These are phyloP conservation scores for Excalfactoria chinensis DNA, from an alignment of 2,113 vertebrate genomes.

Conservation along the genomic window DNA sequence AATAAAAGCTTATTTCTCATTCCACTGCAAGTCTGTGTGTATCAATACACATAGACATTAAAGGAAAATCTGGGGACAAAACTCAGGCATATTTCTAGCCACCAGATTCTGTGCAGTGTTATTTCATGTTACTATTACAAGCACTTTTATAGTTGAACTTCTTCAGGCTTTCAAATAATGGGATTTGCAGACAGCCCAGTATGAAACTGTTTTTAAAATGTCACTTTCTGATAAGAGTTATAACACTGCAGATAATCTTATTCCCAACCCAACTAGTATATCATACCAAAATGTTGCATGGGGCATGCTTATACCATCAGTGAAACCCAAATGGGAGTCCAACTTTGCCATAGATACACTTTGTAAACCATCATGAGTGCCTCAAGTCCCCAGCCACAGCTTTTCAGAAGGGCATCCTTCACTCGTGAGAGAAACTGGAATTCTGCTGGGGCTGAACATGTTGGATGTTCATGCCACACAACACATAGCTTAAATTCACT, in stretches of 20 bases:
- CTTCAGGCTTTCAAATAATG: neutral
- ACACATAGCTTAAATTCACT: rapidly evolving
- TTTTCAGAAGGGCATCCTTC: neutral
- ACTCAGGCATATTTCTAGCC: neutral
- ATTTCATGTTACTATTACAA: neutral
- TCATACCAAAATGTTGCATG: neutral
- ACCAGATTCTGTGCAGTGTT: neutral
- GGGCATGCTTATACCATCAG: neutral
- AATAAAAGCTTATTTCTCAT: neutral
- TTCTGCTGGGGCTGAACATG: neutral
- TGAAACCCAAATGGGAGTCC: neutral
- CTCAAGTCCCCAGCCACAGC: neutral
- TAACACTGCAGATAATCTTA: neutral
- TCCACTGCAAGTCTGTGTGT: neutral
- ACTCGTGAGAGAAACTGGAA: neutral
- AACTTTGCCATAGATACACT: neutral
- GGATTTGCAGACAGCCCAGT: neutral
- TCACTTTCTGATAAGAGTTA: neutral
- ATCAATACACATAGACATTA: too few relatives aligned
- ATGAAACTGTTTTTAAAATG: neutral
- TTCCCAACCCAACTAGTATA: neutral
- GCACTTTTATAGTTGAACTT: neutral
- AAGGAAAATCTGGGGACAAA: neutral
- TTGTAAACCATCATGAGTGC: neutral
- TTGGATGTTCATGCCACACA: neutral